These are phyloP conservation scores for Amorpha juglandis DNA, from an alignment of 2,888 invertebrate genomes.

Conservation along the genomic window DNA sequence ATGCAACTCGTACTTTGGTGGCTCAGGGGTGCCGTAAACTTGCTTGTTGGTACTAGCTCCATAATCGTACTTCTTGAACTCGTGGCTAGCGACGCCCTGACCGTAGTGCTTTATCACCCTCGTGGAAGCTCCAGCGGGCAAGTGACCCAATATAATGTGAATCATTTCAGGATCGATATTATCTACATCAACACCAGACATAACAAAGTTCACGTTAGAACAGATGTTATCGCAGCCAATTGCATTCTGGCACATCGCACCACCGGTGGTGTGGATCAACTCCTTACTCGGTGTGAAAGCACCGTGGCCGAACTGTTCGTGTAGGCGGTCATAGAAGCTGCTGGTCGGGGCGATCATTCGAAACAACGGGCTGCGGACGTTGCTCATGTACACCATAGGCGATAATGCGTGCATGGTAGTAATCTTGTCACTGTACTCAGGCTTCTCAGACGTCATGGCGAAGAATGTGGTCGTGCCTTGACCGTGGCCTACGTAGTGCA, in stretches of 20 bases:
- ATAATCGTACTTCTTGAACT: constrained; percentile 71
- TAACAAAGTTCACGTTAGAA: constrained; percentile 85
- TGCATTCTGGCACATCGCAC: constrained; percentile 63
- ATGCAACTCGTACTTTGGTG: constrained; percentile 69
- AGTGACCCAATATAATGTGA: constrained; percentile 80
- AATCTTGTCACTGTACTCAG: constrained; percentile 72
- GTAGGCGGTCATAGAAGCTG: constrained; percentile 54
- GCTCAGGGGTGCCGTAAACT: constrained; percentile 63
- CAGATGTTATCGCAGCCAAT: constrained; percentile 81
- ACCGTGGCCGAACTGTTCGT: constrained; percentile 57
- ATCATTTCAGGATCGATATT: constrained; percentile 81
- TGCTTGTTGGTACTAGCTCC: constrained; percentile 63
- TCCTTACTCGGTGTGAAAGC: constrained; percentile 64
- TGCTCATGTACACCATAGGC: constrained; percentile 74
- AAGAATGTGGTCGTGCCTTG: constrained; percentile 69
- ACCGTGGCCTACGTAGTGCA: constrained; percentile 71
- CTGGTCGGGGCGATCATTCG: constrained; percentile 70
- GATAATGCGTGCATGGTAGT: constrained; percentile 70
- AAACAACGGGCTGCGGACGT: constrained; percentile 71
- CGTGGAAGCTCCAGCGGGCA: constrained; percentile 84
- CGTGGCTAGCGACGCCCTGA: constrained; percentile 70
- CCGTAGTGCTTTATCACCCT: constrained; percentile 83
- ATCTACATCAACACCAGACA: constrained; percentile 84
- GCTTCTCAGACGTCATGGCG: constrained; percentile 61
- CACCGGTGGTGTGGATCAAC: constrained; percentile 60